Evolutionary conservation across 2,888 invertebrate genomes (phyloP).

Genomic region (Chorisops tibialis): DNA sequence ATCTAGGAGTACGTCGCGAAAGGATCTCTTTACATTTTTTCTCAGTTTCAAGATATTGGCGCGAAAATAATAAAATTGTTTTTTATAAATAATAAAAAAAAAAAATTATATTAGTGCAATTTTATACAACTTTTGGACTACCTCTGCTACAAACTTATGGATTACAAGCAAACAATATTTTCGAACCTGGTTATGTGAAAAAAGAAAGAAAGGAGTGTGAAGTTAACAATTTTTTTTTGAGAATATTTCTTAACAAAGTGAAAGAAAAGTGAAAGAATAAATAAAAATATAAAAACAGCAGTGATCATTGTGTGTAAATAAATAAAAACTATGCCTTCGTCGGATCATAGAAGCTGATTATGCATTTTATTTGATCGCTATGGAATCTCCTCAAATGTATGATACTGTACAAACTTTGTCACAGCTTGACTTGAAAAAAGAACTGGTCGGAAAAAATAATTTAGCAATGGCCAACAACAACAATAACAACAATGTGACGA

Average conservation of each 20-base stretch:
- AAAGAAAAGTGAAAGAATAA: neutral
- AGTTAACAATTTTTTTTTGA: neutral
- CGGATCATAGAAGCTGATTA: slow-evolving; percentile 1
- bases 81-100: neutral
- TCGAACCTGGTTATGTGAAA: neutral
- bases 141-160: neutral
- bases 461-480: slow-evolving; percentile 45
- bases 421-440: slow-evolving; percentile 51
- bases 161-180: neutral
- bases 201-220: neutral
- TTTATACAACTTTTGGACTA: slow-evolving; percentile 1
- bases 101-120: slow-evolving; percentile 4
- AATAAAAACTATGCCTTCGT: slow-evolving; percentile 18
- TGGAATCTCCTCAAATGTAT: slow-evolving; percentile 55
- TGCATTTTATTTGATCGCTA: slow-evolving; percentile 39
- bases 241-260: neutral
- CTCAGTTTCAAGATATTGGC: slow-evolving; percentile 2
- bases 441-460: slow-evolving; percentile 42
- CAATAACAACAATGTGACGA: slow-evolving; percentile 36
- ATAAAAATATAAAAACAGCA: neutral
- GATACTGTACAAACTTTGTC: slow-evolving; percentile 52
- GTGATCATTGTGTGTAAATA: neutral
- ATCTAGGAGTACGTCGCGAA: slow-evolving; percentile 17
- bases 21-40: neutral
- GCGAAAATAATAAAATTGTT: neutral